These are phyloP conservation scores for Teleiodes luculella DNA, from an alignment of 2,888 invertebrate genomes.

Conservation along the genomic window DNA sequence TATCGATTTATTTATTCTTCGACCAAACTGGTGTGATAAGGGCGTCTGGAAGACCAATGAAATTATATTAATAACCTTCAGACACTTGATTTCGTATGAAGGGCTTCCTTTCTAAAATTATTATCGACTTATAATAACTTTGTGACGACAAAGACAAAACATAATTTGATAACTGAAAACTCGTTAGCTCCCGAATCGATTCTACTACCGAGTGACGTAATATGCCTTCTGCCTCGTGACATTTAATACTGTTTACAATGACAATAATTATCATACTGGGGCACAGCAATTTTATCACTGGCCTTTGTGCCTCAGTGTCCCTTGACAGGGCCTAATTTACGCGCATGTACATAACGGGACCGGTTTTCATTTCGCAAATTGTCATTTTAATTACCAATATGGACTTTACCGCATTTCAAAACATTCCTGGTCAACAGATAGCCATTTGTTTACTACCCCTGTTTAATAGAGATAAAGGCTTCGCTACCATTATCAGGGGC, in stretches of 20 bases:
- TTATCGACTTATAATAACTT: too few species aligned
- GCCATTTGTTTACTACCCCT: neutral
- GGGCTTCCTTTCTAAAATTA: too few species aligned
- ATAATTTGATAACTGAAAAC: too few species aligned
- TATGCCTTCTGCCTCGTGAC: neutral
- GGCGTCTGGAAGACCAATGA: too few species aligned
- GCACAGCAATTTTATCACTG: constrained; percentile 49
- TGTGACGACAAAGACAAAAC: too few species aligned
- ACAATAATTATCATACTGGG: constrained; percentile 52
- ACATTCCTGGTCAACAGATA: neutral
- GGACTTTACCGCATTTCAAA: neutral
- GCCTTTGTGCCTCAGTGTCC: constrained; percentile 35
- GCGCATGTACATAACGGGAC: constrained; percentile 38
- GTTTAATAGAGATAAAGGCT: neutral
- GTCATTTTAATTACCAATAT: constrained; percentile 29
- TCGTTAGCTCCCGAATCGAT: too few species aligned
- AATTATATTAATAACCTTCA: too few species aligned
- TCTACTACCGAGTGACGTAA: too few species aligned
- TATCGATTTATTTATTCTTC: too few species aligned
- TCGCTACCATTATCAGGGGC: neutral
- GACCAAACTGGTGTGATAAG: too few species aligned
- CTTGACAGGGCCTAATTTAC: constrained; percentile 45
- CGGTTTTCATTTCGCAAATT: constrained; percentile 35
- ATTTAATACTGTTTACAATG: constrained; percentile 44
- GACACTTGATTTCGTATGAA: too few species aligned